Evolutionary conservation across 92 coral and sea anemone species (phyloP), one percentile per base, ranked within the genome.

Genomic region (Bergia puertoricense): DNA sequence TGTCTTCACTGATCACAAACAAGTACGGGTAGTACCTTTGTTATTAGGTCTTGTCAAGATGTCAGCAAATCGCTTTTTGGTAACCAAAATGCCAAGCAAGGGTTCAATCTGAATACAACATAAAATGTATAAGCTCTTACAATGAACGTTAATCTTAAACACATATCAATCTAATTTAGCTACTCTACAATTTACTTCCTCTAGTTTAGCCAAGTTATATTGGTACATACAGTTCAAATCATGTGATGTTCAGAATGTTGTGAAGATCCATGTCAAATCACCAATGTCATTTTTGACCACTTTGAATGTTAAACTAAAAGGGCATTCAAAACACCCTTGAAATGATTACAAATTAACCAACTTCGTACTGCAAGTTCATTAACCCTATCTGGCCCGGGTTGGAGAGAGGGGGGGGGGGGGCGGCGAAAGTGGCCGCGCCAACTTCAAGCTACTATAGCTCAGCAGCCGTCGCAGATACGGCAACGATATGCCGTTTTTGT

Each of bases 81-180:
- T 90, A 81, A 97, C 93, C 81, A 97, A 91, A 43, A 95, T 87
- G 83, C 90, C 85, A 5, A 97, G 90, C 83, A 97, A 88, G 10
- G 98, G 98, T 68, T 95, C 95, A 14, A 95, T 93, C 99, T 96
- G 74, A 74, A n/a, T 42, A 56, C 77, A 80, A 57, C 41, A 73
- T 65, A 51, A 85, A 68, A 11, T 22, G 6, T 6, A 59, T 39
- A 2, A 9, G 40, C 22, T 38, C 62, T 4, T 85, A 36, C n/a
- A 30, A 22, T 38, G 68, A 6, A 76, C 23, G 71, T 68, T 43
- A 74, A 51, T 44, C 59, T 14, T 51, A 76, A 54, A 69, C 30
- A 41, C 51, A 54, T 36, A 37, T 48, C 38, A 0, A 37, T 0
- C 45, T 73, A 20, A 37, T 54, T 54, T 48, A 5, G 54, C 54